Percentiles rank a stretch among this genome's conserved stretches.
phyloP scores from a whole-genome alignment of 1,140 invertebrate genomes.

The Riptortus pedestris region DNA sequence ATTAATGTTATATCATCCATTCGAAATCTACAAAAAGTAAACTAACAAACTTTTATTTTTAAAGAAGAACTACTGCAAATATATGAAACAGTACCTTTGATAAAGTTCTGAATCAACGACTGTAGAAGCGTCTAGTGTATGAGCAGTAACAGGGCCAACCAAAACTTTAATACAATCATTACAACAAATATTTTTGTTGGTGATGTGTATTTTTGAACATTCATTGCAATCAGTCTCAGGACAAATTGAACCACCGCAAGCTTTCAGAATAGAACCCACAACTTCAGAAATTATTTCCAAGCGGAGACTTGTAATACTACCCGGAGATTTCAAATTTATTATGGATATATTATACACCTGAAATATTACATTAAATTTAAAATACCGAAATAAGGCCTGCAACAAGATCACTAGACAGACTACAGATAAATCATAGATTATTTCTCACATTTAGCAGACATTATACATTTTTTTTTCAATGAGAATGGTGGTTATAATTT shows the following conservation, averaged over 20 bases:
- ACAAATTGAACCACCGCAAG: not conserved
- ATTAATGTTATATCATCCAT: slow-evolving; percentile 18
- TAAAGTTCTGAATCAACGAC: too few species aligned
- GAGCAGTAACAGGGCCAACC: not conserved
- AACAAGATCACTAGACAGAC: too few species aligned
- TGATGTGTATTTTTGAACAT: not conserved
- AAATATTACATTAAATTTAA: too few species aligned
- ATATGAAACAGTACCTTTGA: too few species aligned
- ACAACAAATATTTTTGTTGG: not conserved
- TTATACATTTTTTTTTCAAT: too few species aligned
- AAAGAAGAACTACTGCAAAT: not conserved
- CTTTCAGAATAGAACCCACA: not conserved
- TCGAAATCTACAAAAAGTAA: slow-evolving; percentile 4
- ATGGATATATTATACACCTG: too few species aligned
- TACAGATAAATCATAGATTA: too few species aligned
- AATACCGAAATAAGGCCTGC: too few species aligned
- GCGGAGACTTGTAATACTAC: not conserved
- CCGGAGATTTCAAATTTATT: too few species aligned
- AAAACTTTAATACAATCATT: not conserved
- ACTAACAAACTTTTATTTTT: not conserved
- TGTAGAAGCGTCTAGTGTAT: not conserved
- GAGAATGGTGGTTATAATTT: too few species aligned
- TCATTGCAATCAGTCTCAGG: not conserved
- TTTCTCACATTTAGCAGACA: too few species aligned
- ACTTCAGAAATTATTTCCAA: not conserved